A percentile compares a stretch with the other conserved stretches of the same genome.
Conservation (phyloP, 1,140 invertebrate species). For the Scaptomyza graminum region DNA sequence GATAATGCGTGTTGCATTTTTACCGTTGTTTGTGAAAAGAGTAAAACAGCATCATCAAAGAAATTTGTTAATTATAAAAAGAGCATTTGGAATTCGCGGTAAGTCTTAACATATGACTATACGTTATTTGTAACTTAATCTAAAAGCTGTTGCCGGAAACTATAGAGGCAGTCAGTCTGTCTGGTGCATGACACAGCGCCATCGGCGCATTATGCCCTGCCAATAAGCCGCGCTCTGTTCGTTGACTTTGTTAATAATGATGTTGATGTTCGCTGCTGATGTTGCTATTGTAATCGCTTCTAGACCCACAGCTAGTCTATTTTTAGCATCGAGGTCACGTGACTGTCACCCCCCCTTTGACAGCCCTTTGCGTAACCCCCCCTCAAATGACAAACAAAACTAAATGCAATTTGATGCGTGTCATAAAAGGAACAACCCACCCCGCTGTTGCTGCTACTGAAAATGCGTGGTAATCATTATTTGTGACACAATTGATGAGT, state of each 20-base stretch:
- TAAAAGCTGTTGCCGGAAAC: constrained; percentile 27
- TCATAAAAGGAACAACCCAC: constrained; percentile 45
- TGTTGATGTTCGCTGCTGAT: constrained; percentile 50
- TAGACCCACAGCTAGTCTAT: constrained; percentile 39
- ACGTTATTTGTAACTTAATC: constrained; percentile 36
- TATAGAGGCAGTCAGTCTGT: neutral
- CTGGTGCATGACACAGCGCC: constrained; percentile 43
- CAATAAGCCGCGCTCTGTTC: constrained; percentile 46
- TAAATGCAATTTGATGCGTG: constrained; percentile 81
- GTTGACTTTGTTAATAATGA: constrained; percentile 79
- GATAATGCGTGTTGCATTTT: too few species aligned
- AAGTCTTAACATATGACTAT: neutral
- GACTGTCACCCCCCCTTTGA: constrained; percentile 48
- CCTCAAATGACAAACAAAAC: constrained; percentile 68
- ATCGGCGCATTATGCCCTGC: constrained; percentile 47
- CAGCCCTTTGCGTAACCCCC: constrained; percentile 42
- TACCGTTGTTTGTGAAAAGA: too few species aligned
- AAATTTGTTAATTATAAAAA: neutral
- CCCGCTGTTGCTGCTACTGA: constrained; percentile 16
- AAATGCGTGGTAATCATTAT: constrained; percentile 81
- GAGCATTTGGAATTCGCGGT: constrained; percentile 8
- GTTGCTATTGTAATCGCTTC: neutral
- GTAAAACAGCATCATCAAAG: too few species aligned
- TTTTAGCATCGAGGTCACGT: constrained; percentile 73
- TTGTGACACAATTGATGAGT: constrained; percentile 77